These are phyloP conservation scores for Hetaerina americana DNA, from an alignment of 1,140 invertebrate species.

Conservation along the genomic window DNA sequence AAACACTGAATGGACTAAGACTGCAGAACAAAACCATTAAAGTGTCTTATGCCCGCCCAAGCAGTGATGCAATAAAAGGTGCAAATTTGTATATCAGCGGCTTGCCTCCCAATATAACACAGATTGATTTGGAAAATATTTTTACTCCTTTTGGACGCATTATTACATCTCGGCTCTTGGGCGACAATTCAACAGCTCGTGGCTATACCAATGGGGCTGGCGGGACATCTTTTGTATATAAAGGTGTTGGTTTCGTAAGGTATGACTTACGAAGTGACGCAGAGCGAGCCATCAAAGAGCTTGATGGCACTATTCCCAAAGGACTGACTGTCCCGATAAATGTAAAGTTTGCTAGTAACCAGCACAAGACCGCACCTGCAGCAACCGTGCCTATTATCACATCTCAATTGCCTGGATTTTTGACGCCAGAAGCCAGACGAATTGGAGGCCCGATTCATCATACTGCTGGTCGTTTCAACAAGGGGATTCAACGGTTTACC, in stretches of 20 bases:
- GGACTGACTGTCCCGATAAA: constrained; percentile 94
- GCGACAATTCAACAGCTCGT: not conserved
- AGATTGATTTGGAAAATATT: not conserved
- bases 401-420: constrained; percentile 81
- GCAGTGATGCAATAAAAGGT: not conserved
- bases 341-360: constrained; percentile 99
- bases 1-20: constrained; percentile 68
- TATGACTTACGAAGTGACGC: constrained; percentile 97
- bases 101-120: not conserved
- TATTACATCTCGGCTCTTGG: not conserved
- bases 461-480: constrained; percentile 84
- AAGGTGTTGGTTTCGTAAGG: constrained; percentile 98
- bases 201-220: not conserved
- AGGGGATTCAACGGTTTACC: constrained; percentile 65
- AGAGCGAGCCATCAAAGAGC: constrained; percentile 91
- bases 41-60: constrained; percentile 28
- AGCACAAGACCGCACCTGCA: constrained; percentile 82
- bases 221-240: constrained; percentile 49
- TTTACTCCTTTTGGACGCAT: not conserved
- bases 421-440: constrained; percentile 65
- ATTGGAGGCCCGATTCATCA: constrained; percentile 89
- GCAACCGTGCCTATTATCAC: constrained; percentile 27
- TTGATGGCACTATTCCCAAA: constrained; percentile 94
- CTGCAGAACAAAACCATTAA: constrained; percentile 86
- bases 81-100: not conserved